phyloP scores from a whole-genome alignment of 64 coral and sea anemone species.

The Orbicella faveolata region DNA sequence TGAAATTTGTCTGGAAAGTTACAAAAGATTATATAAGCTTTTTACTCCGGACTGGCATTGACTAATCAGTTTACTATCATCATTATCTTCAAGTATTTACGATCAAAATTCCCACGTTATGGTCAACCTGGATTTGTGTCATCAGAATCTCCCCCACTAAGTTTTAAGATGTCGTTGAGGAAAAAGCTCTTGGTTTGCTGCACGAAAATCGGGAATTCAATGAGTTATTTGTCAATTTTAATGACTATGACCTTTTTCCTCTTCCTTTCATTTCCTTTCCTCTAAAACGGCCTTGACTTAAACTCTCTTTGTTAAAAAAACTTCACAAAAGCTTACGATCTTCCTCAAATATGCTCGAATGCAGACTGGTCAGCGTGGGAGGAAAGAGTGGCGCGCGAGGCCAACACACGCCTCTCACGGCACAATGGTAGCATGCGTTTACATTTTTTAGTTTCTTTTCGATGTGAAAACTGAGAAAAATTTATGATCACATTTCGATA shows the following conservation, averaged over 20 bases:
- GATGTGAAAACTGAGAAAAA: no score
- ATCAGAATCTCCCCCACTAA: neutral
- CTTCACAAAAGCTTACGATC: neutral
- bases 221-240: no score
- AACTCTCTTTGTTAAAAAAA: neutral
- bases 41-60: neutral
- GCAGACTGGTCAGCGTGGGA: no score
- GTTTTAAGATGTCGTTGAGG: neutral
- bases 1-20: neutral
- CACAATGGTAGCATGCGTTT: no score
- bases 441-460: no score
- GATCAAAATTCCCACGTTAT: neutral
- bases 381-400: no score
- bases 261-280: neutral
- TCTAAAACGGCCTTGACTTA: neutral
- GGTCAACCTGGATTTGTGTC: neutral
- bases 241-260: neutral
- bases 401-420: no score
- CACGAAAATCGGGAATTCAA: neutral
- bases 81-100: conserved; percentile 1
- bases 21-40: neutral
- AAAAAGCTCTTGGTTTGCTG: neutral
- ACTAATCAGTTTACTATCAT: conserved; percentile 1
- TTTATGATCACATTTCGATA: no score
- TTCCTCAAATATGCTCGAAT: neutral